These are phyloP conservation scores for Danio kyathit DNA, from an alignment of 2,797 vertebrate genomes.

Conservation along the genomic window DNA sequence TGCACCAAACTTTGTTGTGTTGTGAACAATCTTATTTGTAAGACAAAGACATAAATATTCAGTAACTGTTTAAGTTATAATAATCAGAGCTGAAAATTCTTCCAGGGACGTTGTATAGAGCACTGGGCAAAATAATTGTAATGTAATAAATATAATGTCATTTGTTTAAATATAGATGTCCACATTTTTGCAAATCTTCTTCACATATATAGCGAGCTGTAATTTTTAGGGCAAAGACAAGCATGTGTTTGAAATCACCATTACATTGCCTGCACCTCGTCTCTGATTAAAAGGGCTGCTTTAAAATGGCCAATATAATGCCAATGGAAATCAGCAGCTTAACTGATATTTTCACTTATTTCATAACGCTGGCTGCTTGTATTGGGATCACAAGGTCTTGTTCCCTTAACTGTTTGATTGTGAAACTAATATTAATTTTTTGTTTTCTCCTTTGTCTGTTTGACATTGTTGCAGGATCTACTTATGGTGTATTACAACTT, in stretches of 20 bases:
- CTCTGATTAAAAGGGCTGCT: constrained; percentile 22
- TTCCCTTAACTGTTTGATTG: not conserved
- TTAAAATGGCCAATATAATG: not conserved
- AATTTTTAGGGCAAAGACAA: constrained; percentile 9
- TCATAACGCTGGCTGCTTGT: not conserved
- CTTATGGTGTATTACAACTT: constrained; percentile 92
- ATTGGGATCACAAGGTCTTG: constrained; percentile 34
- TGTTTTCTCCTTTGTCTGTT: not conserved
- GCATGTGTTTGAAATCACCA: constrained; percentile 15
- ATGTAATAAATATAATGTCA: not conserved
- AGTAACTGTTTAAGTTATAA: too few relatives aligned
- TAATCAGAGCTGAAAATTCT: too few relatives aligned
- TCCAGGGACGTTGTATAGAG: too few relatives aligned
- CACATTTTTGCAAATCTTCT: not conserved
- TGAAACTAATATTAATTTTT: not conserved
- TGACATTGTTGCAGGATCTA: constrained; percentile 83
- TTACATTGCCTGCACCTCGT: constrained; percentile 33
- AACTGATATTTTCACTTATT: constrained; percentile 3
- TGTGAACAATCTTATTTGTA: too few relatives aligned
- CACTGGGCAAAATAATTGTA: not conserved
- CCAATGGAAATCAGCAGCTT: constrained; percentile 17
- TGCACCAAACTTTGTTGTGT: too few relatives aligned
- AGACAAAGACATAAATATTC: too few relatives aligned
- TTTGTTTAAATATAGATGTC: not conserved
- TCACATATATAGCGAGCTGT: not conserved